Base-by-base conservation (phyloP, 2,888 invertebrate genomes). In the Sisyra terminalis region DNA sequence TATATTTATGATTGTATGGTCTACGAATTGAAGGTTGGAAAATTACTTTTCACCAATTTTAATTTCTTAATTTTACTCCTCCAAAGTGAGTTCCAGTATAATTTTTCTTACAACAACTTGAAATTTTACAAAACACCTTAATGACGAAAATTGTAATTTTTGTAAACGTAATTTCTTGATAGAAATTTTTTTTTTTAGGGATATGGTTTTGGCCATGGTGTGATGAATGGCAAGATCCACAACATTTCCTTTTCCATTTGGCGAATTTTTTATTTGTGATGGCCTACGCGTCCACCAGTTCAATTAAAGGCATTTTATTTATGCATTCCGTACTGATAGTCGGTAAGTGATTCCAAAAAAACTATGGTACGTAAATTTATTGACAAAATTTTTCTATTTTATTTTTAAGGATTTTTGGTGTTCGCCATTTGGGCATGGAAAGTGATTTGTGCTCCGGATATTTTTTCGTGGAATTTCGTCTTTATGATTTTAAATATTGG, bases 351-450 rank as follows among this genome's bases (percentile, higher is more conserved):
- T 6, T 32, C 32, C 3, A 32, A 8, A 9, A 29, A 29, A 29
- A 29, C 9, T 29, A 29, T 29, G 29, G 7, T 29, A 9, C 29
- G 29, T 29, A 29, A 29, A 8, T 29, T 29, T 29, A 29, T 13
- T 13, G 14, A 32, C 9, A 6, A 32, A 32, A 6, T 32, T 32
- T 32, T 32, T n/a, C 6, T 11, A 37, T 17, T 29, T 37, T 3
- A 16, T 29, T 2, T 17, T 61, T 36, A 55, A 86, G 86, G 79
- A 17, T 79, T 85, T 56, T 71, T 86, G 68, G 59, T 87, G 47
- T 76, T 84, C 58, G 82, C 83, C 1, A 75, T 82, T 43, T 88
- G 88, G 88, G 81, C 87, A n/a, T 87, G 87, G 87, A 83, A 83
- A 53, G 76, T 87, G 16, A 79, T 87, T 46, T 87, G 87, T 55